A percentile compares a stretch with the other conserved stretches of the same genome.
These are phyloP conservation scores for Xylocampa areola DNA, from an alignment of 2,888 invertebrate species.

Conservation along the genomic window DNA sequence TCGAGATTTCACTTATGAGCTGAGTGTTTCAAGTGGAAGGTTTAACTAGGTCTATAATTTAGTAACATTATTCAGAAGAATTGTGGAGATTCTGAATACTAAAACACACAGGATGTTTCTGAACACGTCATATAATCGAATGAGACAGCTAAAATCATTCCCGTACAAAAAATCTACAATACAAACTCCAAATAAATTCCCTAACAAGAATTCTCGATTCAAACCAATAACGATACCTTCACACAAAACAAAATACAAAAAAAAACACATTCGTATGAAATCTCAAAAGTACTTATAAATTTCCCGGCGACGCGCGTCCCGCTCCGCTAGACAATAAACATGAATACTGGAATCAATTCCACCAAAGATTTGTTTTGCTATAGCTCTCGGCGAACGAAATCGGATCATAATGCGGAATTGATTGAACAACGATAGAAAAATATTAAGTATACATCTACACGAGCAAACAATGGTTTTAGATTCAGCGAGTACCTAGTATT, in stretches of 20 bases:
- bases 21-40: too few relatives aligned
- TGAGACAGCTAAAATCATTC: too few relatives aligned
- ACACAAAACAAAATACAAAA: conserved; percentile 6
- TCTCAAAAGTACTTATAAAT: conserved; percentile 44
- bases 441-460: neutral
- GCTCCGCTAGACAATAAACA: conserved; percentile 50
- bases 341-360: conserved; percentile 52
- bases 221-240: conserved; percentile 28
- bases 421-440: conserved; percentile 40
- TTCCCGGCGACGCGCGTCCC: conserved; percentile 20
- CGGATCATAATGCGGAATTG: conserved; percentile 47
- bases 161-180: neutral
- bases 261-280: conserved; percentile 14
- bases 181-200: conserved; percentile 6
- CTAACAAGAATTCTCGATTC: conserved; percentile 14
- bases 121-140: too few relatives aligned
- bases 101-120: too few relatives aligned
- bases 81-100: too few relatives aligned
- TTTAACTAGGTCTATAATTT: too few relatives aligned
- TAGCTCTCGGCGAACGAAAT: conserved; percentile 38
- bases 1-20: too few relatives aligned
- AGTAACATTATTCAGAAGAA: too few relatives aligned
- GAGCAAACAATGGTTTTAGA: conserved; percentile 16
- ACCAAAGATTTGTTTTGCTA: conserved; percentile 52
- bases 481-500: too few relatives aligned